Conservation (phyloP, 2,113 vertebrate species). For the Panthera uncia region DNA sequence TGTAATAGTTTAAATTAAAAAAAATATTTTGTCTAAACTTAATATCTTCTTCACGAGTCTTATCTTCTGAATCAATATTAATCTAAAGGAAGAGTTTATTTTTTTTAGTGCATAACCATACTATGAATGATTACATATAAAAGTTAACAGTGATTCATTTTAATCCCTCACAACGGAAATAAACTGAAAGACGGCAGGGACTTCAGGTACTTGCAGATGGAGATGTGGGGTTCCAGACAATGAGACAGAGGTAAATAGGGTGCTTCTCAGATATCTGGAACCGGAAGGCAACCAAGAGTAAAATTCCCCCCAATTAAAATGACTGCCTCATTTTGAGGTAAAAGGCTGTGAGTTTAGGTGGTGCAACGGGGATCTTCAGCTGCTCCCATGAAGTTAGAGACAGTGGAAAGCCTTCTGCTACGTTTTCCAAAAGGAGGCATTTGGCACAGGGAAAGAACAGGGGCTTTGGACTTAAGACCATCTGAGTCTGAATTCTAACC, state of each 20-base stretch:
- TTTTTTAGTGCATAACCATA: not conserved
- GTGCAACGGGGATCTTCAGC: not conserved
- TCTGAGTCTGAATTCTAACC: not conserved
- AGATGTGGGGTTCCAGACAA: not conserved
- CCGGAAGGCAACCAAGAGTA: not conserved
- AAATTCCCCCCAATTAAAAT: not conserved
- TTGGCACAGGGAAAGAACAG: not conserved
- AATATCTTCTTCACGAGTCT: not conserved
- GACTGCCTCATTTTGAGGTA: not conserved
- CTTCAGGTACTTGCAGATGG: not conserved
- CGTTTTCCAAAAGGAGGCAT: not conserved
- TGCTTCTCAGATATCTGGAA: not conserved
- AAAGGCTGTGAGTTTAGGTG: not conserved
- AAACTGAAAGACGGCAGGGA: not conserved
- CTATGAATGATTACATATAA: not conserved
- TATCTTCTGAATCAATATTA: not conserved
- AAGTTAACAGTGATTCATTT: not conserved
- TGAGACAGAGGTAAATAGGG: not conserved
- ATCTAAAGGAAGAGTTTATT: not conserved
- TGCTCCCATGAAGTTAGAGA: not conserved
- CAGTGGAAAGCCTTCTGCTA: not conserved
- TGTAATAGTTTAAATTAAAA: not conserved
- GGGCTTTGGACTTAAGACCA: not conserved
- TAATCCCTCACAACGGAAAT: not conserved
- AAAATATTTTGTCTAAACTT: not conserved